Percentiles rank a stretch among this genome's conserved stretches.
Conservation (phyloP, 2,113 vertebrate genomes). For the Psophia crepitans region DNA sequence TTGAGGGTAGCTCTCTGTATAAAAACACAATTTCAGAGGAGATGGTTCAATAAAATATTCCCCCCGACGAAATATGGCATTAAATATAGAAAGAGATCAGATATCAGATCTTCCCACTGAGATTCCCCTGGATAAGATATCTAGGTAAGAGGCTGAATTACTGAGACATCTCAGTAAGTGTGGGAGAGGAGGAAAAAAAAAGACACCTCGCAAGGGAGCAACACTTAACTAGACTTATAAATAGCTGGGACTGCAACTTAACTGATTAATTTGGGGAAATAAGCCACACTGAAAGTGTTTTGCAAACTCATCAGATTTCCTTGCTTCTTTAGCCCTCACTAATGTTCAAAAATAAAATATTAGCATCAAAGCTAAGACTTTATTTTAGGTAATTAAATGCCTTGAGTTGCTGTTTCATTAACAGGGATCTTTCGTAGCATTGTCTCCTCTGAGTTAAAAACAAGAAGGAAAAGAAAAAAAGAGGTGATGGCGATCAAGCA, state of each 20-base stretch:
- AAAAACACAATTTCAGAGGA: slow-evolving; percentile 59
- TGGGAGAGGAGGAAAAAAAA: neutral
- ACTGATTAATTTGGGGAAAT: slow-evolving; percentile 72
- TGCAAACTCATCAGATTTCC: slow-evolving; percentile 57
- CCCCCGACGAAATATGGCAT: slow-evolving; percentile 69
- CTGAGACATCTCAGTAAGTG: slow-evolving; percentile 46
- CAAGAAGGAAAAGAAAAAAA: accelerated
- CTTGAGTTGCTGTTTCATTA: slow-evolving; percentile 40
- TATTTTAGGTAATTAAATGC: slow-evolving; percentile 65
- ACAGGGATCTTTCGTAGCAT: neutral
- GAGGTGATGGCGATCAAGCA: accelerated
- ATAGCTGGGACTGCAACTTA: slow-evolving; percentile 59
- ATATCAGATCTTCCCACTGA: slow-evolving; percentile 57
- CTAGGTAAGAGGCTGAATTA: slow-evolving; percentile 67
- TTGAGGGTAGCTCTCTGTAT: neutral
- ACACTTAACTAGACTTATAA: slow-evolving; percentile 76
- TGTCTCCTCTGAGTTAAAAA: neutral
- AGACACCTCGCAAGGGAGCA: slow-evolving; percentile 45
- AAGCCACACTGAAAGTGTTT: slow-evolving; percentile 52
- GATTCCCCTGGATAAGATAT: slow-evolving; percentile 56
- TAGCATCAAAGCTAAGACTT: slow-evolving; percentile 20
- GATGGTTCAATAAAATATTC: slow-evolving; percentile 50
- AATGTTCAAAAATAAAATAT: slow-evolving; percentile 54
- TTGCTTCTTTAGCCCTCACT: slow-evolving; percentile 23
- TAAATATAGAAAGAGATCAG: slow-evolving; percentile 81